Conservation (phyloP, 2,888 invertebrate genomes). For the Urechis unicinctus region DNA sequence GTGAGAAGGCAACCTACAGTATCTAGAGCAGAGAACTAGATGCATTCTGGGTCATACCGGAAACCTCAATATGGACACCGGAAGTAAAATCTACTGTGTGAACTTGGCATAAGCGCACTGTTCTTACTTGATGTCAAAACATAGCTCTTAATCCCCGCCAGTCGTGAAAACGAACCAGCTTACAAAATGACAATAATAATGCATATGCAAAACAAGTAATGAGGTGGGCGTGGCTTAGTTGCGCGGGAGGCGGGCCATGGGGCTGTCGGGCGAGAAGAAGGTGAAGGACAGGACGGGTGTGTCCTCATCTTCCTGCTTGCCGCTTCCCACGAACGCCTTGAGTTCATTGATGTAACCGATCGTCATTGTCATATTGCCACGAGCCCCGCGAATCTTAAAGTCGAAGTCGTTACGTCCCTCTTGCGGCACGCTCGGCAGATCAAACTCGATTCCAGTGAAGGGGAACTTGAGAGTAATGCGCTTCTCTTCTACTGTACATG, state of each 20-base stretch:
- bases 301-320: conserved; percentile 19
- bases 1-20: too few relatives aligned
- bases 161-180: too few relatives aligned
- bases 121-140: too few relatives aligned
- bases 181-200: too few relatives aligned
- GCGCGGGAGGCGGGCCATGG: conserved; percentile 17
- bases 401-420: conserved; percentile 21
- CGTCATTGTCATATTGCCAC: conserved; percentile 23
- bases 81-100: too few relatives aligned
- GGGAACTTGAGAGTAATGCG: conserved; percentile 23
- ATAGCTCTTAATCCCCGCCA: too few relatives aligned
- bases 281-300: conserved; percentile 20
- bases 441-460: conserved; percentile 24
- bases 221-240: too few relatives aligned
- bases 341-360: conserved; percentile 18
- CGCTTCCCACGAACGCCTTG: conserved; percentile 17
- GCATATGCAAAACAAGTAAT: too few relatives aligned
- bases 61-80: too few relatives aligned
- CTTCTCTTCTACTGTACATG: conserved; percentile 21
- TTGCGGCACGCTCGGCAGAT: conserved; percentile 17
- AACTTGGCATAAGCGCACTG: too few relatives aligned
- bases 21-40: too few relatives aligned
- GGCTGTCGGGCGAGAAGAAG: conserved; percentile 20
- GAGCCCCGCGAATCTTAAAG: conserved; percentile 22
- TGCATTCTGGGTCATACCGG: too few relatives aligned